phyloP scores from a whole-genome alignment of 2,113 vertebrate species.

The Phycodurus eques region DNA sequence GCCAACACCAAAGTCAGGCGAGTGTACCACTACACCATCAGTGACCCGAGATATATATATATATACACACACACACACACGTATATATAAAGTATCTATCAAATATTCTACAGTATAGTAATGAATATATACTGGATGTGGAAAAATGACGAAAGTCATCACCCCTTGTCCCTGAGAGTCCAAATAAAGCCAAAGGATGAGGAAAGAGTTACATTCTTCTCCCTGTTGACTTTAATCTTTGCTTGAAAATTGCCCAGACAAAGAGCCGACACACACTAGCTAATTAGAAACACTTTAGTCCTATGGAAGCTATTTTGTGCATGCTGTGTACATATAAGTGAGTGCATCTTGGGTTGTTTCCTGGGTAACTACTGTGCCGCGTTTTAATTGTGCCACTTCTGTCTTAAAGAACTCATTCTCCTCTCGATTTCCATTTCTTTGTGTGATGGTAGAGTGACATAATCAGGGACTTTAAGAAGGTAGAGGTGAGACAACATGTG shows the following conservation, averaged over 20 bases:
- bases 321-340: slow-evolving; percentile 44
- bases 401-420: slow-evolving; percentile 32
- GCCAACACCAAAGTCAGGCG: too few species aligned
- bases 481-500: slow-evolving; percentile 14
- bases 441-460: slow-evolving; percentile 14
- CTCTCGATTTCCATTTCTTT: slow-evolving; percentile 31
- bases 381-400: slow-evolving; percentile 62
- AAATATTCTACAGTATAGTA: too few species aligned
- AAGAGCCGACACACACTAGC: slow-evolving; percentile 71
- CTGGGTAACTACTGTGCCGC: slow-evolving; percentile 73
- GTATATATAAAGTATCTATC: too few species aligned
- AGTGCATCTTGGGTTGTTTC: slow-evolving; percentile 70
- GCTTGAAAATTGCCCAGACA: slow-evolving; percentile 75
- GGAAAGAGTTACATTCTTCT: slow-evolving; percentile 64
- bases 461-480: slow-evolving; percentile 20
- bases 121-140: too few species aligned
- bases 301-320: slow-evolving; percentile 69
- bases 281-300: slow-evolving; percentile 81
- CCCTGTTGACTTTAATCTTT: slow-evolving; percentile 79
- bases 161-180: neutral
- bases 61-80: too few species aligned
- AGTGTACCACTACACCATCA: too few species aligned
- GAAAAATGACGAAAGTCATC: too few species aligned
- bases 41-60: too few species aligned
- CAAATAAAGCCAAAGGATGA: slow-evolving; percentile 37